Conservation (phyloP, 2,113 vertebrate genomes). For the Galemys pyrenaicus region DNA sequence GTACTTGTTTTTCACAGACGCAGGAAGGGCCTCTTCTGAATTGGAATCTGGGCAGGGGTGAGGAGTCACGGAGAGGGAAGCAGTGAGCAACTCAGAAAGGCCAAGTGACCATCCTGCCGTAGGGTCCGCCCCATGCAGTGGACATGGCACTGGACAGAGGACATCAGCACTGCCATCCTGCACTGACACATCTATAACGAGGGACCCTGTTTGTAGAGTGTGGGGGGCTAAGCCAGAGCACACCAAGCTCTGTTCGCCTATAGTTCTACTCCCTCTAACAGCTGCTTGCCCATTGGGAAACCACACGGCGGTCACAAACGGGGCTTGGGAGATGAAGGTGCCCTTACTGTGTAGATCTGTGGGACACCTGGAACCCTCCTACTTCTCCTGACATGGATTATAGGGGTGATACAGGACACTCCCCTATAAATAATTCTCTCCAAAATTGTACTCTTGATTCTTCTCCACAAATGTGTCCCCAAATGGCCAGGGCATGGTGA, state of each 20-base stretch:
- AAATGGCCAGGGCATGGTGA: neutral
- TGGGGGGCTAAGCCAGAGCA: neutral
- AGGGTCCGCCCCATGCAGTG: neutral
- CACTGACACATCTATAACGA: neutral
- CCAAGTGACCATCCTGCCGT: neutral
- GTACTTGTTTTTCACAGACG: conserved; percentile 96
- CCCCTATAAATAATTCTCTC: neutral
- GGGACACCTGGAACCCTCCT: rapidly evolving
- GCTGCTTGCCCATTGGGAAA: neutral
- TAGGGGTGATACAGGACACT: neutral
- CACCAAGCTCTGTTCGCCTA: neutral
- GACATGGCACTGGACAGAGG: neutral
- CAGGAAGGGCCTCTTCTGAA: conserved; percentile 91
- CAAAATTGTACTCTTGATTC: neutral
- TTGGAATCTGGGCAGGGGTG: conserved; percentile 81
- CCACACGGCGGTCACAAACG: rapidly evolving
- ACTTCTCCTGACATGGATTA: neutral
- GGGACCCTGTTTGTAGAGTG: neutral
- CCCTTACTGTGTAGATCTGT: neutral
- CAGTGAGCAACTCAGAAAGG: neutral
- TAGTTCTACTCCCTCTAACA: neutral
- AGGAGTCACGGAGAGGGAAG: conserved; percentile 62
- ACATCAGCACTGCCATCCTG: no score
- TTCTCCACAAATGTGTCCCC: neutral
- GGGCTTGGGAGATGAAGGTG: neutral